Evolutionary conservation across 30 jellyfish, hydroid and myxozoan genomes (phyloP).

Genomic region (Phacellophora camtschatica): DNA sequence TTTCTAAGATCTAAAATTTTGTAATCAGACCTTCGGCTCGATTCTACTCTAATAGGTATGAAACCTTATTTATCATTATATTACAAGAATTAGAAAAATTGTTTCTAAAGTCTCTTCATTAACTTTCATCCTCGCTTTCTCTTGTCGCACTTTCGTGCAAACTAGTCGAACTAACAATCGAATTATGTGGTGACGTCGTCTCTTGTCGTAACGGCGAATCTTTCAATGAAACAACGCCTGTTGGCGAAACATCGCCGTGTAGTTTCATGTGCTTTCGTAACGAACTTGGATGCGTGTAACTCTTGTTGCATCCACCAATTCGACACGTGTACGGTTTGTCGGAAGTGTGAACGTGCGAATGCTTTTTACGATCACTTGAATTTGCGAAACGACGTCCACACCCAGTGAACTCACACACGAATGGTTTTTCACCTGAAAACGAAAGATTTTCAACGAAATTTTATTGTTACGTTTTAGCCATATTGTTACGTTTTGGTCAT

Average conservation of each 20-base stretch:
- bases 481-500: too few species aligned
- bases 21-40: too few species aligned
- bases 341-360: constrained; percentile 84
- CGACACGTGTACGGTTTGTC: constrained; percentile 92
- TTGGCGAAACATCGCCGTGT: constrained; percentile 88
- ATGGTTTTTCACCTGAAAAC: constrained; percentile 76
- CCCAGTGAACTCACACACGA: constrained; percentile 84
- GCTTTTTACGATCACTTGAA: constrained; percentile 81
- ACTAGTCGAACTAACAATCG: background rate
- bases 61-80: too few species aligned
- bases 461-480: too few species aligned
- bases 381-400: constrained; percentile 92
- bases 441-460: too few species aligned
- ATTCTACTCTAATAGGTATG: too few species aligned
- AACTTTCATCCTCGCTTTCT: background rate
- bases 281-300: constrained; percentile 94
- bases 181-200: background rate
- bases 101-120: background rate
- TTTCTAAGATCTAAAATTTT: too few species aligned
- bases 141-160: background rate
- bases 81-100: too few species aligned
- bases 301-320: constrained; percentile 82
- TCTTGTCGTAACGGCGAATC: constrained; percentile 50
- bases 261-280: constrained; percentile 84
- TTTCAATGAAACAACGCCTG: constrained; percentile 75